A percentile compares a stretch with the other conserved stretches of the same genome.
These are phyloP conservation scores for Periplaneta americana DNA, from an alignment of 1,140 invertebrate genomes.

Conservation along the genomic window DNA sequence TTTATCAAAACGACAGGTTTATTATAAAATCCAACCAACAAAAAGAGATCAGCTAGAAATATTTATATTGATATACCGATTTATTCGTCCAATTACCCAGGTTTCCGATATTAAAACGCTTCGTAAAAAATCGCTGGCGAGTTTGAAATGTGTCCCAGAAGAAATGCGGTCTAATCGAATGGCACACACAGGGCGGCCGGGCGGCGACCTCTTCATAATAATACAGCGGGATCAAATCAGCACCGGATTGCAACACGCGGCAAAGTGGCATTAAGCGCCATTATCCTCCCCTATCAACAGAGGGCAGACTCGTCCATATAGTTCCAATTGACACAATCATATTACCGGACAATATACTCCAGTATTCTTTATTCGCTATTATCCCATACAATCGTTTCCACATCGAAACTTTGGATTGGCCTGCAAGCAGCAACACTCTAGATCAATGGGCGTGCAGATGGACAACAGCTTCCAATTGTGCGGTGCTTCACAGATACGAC, in stretches of 20 bases:
- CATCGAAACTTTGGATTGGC: background rate
- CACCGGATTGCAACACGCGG: background rate
- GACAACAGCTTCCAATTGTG: background rate
- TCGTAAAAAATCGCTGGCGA: background rate
- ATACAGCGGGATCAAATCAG: background rate
- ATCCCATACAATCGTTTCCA: background rate
- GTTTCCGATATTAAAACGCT: background rate
- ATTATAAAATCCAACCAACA: background rate
- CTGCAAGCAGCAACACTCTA: background rate
- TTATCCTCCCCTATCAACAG: constrained; percentile 4
- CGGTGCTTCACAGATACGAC: too few species aligned
- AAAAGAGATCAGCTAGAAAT: background rate
- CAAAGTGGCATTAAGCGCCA: constrained; percentile 1
- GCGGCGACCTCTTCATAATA: background rate
- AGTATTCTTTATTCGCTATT: background rate
- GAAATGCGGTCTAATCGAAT: constrained; percentile 2
- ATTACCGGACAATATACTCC: background rate
- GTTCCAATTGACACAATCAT: constrained; percentile 1
- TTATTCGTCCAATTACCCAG: background rate
- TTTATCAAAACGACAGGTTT: background rate
- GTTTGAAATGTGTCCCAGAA: constrained; percentile 6
- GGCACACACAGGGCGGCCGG: background rate
- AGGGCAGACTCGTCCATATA: background rate
- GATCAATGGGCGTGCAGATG: background rate
- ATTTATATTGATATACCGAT: background rate